These are phyloP conservation scores for Diorhabda carinulata DNA, from an alignment of 1,140 invertebrate genomes.

Conservation along the genomic window DNA sequence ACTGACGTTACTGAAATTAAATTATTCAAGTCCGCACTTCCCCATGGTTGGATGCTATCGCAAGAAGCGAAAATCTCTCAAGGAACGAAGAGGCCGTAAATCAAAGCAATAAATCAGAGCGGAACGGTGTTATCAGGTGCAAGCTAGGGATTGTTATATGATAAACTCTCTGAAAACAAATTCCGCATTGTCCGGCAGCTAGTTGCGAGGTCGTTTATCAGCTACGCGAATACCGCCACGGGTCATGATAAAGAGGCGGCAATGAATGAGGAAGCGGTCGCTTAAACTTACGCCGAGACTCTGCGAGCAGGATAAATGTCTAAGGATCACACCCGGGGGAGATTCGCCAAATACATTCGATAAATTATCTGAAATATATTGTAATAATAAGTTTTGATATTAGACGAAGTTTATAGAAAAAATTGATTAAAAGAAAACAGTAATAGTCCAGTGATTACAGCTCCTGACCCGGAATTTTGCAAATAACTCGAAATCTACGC, in stretches of 20 bases:
- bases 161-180: slow-evolving; percentile 37
- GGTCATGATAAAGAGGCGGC: slow-evolving; percentile 34
- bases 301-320: neutral
- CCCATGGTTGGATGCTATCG: neutral
- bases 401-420: too few relatives aligned
- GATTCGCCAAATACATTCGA: too few relatives aligned
- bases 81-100: slow-evolving; percentile 14
- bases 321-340: neutral
- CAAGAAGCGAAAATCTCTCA: slow-evolving; percentile 13
- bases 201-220: slow-evolving; percentile 35
- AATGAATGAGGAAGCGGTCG: slow-evolving; percentile 35
- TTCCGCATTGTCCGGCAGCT: slow-evolving; percentile 36
- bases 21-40: too few relatives aligned
- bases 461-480: too few relatives aligned
- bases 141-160: slow-evolving; percentile 31
- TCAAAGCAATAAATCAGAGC: slow-evolving; percentile 29
- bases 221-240: slow-evolving; percentile 23
- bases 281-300: slow-evolving; percentile 16
- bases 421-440: too few relatives aligned
- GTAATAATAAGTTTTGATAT: too few relatives aligned
- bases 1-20: too few relatives aligned
- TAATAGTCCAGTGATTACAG: too few relatives aligned
- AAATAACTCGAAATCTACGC: too few relatives aligned
- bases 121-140: slow-evolving; percentile 31
- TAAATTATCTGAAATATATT: too few relatives aligned